Base-by-base conservation (phyloP, 64 coral and sea anemone genomes). In the Catalaphyllia jardinei region DNA sequence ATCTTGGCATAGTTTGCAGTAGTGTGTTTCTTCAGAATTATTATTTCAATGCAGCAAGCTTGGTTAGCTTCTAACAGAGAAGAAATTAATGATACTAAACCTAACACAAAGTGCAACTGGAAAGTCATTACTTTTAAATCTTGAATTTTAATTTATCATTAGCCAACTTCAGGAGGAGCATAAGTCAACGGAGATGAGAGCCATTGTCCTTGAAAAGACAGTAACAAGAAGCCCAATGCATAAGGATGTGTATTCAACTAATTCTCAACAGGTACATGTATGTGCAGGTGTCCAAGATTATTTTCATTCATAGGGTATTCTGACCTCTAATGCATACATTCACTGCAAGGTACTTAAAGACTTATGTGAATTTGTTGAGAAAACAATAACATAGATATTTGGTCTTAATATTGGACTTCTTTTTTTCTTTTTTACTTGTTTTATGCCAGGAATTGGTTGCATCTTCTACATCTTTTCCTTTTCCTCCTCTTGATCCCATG, bases 401-500 rank as follows among this genome's bases (percentile, higher is more conserved):
- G 54, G 14, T 57, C 24, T 52, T 25, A 87, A n/a, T 71, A 27
- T 89, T 31, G 31, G 7, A 51, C 15, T 71, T 11, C 62, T 72
- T 29, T 78, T 86, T 31, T 33, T 57, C 7, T 80, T 86, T 73
- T 12, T 75, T 91, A 35, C 6, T 46, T 46, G 3, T 46, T 46
- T 46, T 46, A 0, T 46, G 6, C 39, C 73, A 99, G 89, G 97
- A 99, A 31, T 84, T 87, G 42, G 87, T 98, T 74, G 87, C 71
- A 20, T 93, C 90, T 16, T 95, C 97, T 8, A 92, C 97, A 25
- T 89, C 94, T 39, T 95, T 99, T 87, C 96, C 96, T 33, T 98
- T 98, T 25, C 97, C 97, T 20, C 97, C 94, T 50, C 85, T 93
- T 52, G 94, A 99, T 91, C 97, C 97, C 24, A 99, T 99, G 97